These are phyloP conservation scores for Drosophila meridiana DNA, from an alignment of 2,888 invertebrate genomes.

Conservation along the genomic window DNA sequence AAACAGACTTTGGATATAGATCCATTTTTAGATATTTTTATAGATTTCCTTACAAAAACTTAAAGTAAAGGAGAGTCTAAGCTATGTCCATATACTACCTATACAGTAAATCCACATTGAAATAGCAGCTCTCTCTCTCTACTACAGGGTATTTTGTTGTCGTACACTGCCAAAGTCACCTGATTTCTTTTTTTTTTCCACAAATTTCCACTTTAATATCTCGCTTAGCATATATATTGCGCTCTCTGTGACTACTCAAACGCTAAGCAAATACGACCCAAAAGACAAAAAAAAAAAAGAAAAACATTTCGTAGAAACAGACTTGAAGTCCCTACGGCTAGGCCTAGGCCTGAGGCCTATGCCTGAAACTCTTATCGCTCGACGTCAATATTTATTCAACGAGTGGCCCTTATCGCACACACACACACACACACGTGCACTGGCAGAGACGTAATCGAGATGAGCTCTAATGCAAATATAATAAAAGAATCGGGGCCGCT, in stretches of 20 bases:
- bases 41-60: too few species aligned
- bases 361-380: conserved; percentile 45
- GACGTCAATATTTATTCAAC: conserved; percentile 50
- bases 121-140: not conserved
- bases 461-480: conserved; percentile 53
- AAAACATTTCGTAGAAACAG: conserved; percentile 6
- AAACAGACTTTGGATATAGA: too few species aligned
- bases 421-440: not conserved
- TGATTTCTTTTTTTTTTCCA: not conserved
- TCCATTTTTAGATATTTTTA: not conserved
- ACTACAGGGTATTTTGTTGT: not conserved
- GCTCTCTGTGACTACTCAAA: conserved; percentile 1
- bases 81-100: not conserved
- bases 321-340: conserved; percentile 3
- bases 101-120: not conserved
- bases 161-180: not conserved
- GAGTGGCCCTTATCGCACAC: conserved; percentile 32
- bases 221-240: not conserved
- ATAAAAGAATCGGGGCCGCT: conserved; percentile 42
- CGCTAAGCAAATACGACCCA: conserved; percentile 35
- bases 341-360: conserved; percentile 1
- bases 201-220: conserved; percentile 3
- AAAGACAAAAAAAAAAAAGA: conserved; percentile 22
- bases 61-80: too few species aligned
- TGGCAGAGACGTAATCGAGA: conserved; percentile 20